Base-by-base conservation (phyloP, 2,797 vertebrate species). In the Schizopygopsis malacanthus region DNA sequence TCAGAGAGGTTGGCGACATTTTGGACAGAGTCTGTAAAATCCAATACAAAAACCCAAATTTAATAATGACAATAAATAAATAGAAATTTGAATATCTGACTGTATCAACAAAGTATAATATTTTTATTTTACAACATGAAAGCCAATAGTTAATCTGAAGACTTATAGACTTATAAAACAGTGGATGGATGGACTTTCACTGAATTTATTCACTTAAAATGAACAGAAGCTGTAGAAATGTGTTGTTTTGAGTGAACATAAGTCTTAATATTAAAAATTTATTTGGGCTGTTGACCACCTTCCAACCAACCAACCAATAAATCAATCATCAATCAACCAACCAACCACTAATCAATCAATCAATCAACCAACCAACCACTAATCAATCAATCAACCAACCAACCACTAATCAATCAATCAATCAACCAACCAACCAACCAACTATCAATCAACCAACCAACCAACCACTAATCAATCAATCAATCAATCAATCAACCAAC, bases 1-100 rank as follows among this genome's bases (percentile, higher is more conserved):
- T 99, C 89, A 99, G 91, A 28, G 98, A 99, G 0, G 96, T 97
- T 39, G 98, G 98, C 79, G 98, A 99, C 98, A 99, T 98, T 93
- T 95, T 97, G 70, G 90, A 94, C 89, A 99, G 87, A 8, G 81
- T 94, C 98, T 99, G 91, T 22, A 86, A 82, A 88, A 76, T 47
- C 28, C 83, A 82, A 63, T 39, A 79, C 15, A 83, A 71, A 80
- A 15, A 18, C 33, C 18, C 1, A 20, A 6, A 86, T n/a, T 39
- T 41, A 52, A 84, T 22, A 52, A 28, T 28, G 11, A 25, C 65
- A n/a, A 61, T 63, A n/a, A 22, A 41, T 8, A 73, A 71, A 56
- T 41, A 0, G 4, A 47, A 25, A 43, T 70, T n/a, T 15, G 3
- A 54, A 54, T 20, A 37, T 6, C 20, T 41, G 20, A 37, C 28